phyloP scores from a whole-genome alignment of 2,888 invertebrate genomes.

The Drosophila koepferae region DNA sequence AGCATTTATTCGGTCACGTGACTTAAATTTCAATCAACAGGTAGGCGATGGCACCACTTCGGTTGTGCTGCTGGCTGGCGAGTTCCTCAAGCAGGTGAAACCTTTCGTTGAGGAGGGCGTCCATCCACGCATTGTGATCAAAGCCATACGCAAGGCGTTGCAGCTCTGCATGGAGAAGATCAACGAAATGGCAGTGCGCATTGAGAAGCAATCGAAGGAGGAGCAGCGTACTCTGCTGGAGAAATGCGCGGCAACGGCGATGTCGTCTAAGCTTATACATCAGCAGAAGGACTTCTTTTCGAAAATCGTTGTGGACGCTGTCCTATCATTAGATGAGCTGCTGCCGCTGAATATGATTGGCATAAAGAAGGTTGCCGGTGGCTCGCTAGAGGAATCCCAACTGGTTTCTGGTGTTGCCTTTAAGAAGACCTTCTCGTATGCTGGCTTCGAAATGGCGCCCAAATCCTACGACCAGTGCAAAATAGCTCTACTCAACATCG shows the following conservation, averaged over 20 bases:
- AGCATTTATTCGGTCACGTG: slow-evolving; percentile 36
- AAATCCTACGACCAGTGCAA: slow-evolving; percentile 95
- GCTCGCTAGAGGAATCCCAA: slow-evolving; percentile 93
- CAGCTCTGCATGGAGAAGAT: slow-evolving; percentile 93
- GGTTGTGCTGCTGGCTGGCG: slow-evolving; percentile 97
- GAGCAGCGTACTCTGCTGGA: slow-evolving; percentile 87
- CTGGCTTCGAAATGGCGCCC: slow-evolving; percentile 99
- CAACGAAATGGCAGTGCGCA: slow-evolving; percentile 92
- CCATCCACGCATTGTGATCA: slow-evolving; percentile 96
- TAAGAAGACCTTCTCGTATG: slow-evolving; percentile 99
- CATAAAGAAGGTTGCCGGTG: slow-evolving; percentile 96
- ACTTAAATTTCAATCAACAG: slow-evolving; percentile 85
- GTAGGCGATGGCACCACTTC: slow-evolving; percentile 99
- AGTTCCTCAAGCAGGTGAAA: slow-evolving; percentile 97
- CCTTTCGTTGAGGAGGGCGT: slow-evolving; percentile 98
- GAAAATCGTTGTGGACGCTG: slow-evolving; percentile 99
- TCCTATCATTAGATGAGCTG: slow-evolving; percentile 94
- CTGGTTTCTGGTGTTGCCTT: slow-evolving; percentile 97
- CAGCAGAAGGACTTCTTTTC: slow-evolving; percentile 98
- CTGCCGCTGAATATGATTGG: slow-evolving; percentile 99
- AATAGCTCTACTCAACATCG: slow-evolving; percentile 98
- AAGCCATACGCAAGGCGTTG: slow-evolving; percentile 94
- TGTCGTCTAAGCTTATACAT: slow-evolving; percentile 98
- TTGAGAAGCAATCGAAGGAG: slow-evolving; percentile 88
- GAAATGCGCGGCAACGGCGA: slow-evolving; percentile 97